phyloP scores from a whole-genome alignment of 2,888 invertebrate species.

The Elysia crispata region DNA sequence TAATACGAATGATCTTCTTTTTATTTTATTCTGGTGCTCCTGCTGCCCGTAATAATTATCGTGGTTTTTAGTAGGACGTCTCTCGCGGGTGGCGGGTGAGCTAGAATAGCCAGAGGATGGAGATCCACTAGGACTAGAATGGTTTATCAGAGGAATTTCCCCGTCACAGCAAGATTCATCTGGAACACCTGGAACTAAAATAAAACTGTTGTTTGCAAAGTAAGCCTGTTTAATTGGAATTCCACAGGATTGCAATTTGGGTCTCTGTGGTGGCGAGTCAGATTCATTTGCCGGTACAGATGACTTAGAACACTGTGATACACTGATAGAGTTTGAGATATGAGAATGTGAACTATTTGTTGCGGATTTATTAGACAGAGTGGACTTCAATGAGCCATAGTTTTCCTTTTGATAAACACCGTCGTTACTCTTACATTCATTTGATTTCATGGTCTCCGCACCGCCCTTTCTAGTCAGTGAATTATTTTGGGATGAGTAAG shows the following conservation, averaged over 20 bases:
- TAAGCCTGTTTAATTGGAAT: too few species aligned
- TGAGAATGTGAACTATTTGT: not conserved
- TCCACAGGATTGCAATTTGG: too few species aligned
- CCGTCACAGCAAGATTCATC: not conserved
- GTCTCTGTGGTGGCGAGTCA: too few species aligned
- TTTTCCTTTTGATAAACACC: not conserved
- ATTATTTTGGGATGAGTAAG: not conserved
- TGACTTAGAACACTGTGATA: too few species aligned
- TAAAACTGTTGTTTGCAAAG: too few species aligned
- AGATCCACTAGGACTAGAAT: not conserved
- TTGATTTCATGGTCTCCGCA: not conserved
- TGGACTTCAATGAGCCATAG: not conserved
- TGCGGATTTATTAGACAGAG: not conserved
- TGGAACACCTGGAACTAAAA: too few species aligned
- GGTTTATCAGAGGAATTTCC: not conserved
- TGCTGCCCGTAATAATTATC: not conserved
- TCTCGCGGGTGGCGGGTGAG: not conserved
- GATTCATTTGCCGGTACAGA: too few species aligned
- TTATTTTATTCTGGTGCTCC: slow-evolving; percentile 3
- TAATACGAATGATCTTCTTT: slow-evolving; percentile 11
- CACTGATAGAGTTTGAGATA: not conserved
- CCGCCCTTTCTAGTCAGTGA: not conserved
- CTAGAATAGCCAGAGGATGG: not conserved
- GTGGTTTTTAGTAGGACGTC: not conserved
- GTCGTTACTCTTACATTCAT: not conserved